phyloP scores from a whole-genome alignment of 2,888 invertebrate species.

The Anthrax anthrax region DNA sequence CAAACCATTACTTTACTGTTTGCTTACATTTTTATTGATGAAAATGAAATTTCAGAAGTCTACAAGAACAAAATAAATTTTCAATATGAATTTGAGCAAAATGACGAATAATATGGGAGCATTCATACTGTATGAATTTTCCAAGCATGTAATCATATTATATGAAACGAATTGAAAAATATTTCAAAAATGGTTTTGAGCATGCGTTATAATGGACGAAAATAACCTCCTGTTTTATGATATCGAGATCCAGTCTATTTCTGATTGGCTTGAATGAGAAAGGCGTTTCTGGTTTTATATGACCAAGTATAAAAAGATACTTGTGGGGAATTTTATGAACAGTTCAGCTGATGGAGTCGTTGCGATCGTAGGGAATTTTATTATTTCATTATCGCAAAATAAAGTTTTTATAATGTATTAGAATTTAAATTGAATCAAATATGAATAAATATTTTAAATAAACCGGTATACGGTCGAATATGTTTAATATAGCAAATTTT shows the following conservation, averaged over 20 bases:
- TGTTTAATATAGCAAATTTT: too few species aligned
- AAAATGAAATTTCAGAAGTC: too few species aligned
- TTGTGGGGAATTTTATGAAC: conserved; percentile 3
- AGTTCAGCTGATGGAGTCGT: conserved; percentile 9
- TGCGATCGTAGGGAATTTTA: conserved; percentile 5
- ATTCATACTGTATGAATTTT: too few species aligned
- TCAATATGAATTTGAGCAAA: not conserved
- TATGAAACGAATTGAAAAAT: not conserved
- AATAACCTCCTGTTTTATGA: not conserved
- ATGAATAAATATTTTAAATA: too few species aligned
- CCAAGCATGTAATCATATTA: too few species aligned
- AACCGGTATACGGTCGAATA: too few species aligned
- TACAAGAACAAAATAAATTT: too few species aligned
- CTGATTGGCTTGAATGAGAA: conserved; percentile 4
- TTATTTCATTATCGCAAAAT: too few species aligned
- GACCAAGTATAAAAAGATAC: conserved; percentile 8
- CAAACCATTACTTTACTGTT: not conserved
- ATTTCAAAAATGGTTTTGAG: not conserved
- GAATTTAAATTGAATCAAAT: too few species aligned
- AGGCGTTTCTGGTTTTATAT: not conserved
- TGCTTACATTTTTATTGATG: not conserved
- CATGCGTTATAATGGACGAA: not conserved
- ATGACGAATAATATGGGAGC: not conserved
- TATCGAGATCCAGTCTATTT: not conserved
- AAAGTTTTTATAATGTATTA: too few species aligned